Percentiles rank a stretch among this genome's conserved stretches.
Evolutionary conservation across 1,140 invertebrate genomes (phyloP).

Genomic region (Acromyrmex echinatior): DNA sequence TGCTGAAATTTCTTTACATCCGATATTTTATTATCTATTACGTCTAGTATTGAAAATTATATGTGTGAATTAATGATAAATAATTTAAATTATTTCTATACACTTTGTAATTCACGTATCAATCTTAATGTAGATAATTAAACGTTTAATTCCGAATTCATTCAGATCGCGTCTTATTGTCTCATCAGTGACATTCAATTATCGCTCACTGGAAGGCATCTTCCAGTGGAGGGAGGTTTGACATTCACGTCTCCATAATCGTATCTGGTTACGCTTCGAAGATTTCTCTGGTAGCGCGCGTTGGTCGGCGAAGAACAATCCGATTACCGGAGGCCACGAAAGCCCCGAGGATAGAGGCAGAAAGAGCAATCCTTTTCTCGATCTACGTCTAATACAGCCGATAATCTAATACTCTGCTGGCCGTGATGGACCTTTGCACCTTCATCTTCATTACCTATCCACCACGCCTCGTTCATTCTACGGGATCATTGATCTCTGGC

Average conservation of each 20-base stretch:
- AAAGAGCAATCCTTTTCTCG: slow-evolving; percentile 64
- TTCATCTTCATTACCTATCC: slow-evolving; percentile 74
- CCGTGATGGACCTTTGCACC: slow-evolving; percentile 72
- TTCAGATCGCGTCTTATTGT: neutral
- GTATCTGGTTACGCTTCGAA: slow-evolving; percentile 41
- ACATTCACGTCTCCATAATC: slow-evolving; percentile 21
- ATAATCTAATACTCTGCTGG: slow-evolving; percentile 69
- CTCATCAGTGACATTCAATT: slow-evolving; percentile 40
- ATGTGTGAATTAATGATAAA: too few species aligned
- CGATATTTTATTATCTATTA: neutral
- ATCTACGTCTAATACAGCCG: slow-evolving; percentile 68
- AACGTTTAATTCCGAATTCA: neutral
- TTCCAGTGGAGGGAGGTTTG: slow-evolving; percentile 44
- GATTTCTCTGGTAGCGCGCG: slow-evolving; percentile 32
- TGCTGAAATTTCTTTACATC: neutral
- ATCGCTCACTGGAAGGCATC: slow-evolving; percentile 16
- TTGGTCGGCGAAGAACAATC: slow-evolving; percentile 45
- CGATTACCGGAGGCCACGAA: slow-evolving; percentile 36
- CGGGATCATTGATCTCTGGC: slow-evolving; percentile 69
- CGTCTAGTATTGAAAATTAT: neutral
- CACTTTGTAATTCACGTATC: neutral
- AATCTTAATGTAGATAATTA: neutral
- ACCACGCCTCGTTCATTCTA: slow-evolving; percentile 69
- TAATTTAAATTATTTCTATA: neutral
- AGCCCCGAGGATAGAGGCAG: slow-evolving; percentile 33